These are phyloP conservation scores for Ips typographus DNA, from an alignment of 1,140 invertebrate genomes.

Conservation along the genomic window DNA sequence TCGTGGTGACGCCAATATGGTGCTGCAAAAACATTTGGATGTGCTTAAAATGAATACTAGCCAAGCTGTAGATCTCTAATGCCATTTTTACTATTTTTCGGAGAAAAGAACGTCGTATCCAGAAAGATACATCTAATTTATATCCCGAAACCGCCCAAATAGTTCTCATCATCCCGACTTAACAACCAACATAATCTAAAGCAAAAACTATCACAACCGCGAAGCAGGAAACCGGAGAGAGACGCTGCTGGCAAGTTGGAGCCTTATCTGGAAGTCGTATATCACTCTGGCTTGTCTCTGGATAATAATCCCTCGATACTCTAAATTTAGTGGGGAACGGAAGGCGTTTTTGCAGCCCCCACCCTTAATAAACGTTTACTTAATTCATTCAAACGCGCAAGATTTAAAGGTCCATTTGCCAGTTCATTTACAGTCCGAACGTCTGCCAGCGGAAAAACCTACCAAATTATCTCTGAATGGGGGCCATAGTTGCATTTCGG, in stretches of 20 bases:
- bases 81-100: no score
- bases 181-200: background rate
- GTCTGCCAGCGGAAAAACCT: background rate
- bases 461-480: background rate
- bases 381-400: background rate
- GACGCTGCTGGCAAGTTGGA: background rate
- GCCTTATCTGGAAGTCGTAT: slow-evolving; percentile 3
- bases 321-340: background rate
- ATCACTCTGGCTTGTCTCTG: slow-evolving; percentile 1
- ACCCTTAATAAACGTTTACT: background rate
- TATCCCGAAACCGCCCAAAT: background rate
- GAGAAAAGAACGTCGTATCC: no score
- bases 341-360: background rate
- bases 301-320: slow-evolving; percentile 6
- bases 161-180: slow-evolving; percentile 3
- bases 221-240: background rate
- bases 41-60: no score
- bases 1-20: no score
- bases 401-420: background rate
- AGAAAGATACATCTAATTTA: background rate
- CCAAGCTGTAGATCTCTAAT: no score
- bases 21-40: no score
- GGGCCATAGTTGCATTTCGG: background rate
- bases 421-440: background rate
- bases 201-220: background rate